Evolutionary conservation across 2,888 invertebrate genomes (phyloP), one percentile per base, ranked within the genome.

Genomic region (Euzetes globulus): DNA sequence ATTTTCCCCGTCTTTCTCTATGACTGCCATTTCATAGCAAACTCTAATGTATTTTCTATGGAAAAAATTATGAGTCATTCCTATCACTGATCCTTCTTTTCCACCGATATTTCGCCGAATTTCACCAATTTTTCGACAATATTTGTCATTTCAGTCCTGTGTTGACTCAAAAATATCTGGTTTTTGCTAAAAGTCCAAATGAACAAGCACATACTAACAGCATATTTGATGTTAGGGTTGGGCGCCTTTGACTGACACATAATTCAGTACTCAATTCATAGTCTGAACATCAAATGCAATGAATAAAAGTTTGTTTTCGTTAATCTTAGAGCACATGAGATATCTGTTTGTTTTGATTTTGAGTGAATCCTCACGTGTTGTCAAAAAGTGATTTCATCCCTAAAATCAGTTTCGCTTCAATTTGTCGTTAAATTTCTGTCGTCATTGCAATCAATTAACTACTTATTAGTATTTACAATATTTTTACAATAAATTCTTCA

Each of bases 21-120:
- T 45, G 68, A 29, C 68, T 68, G 68, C 68, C 68, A 68, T 68
- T 68, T 68, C 68, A 68, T 41, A 68, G 11, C 22, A 7, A 22
- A 37, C 13, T 45, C 19, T 6, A 41, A 68, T 68, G 27, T 17
- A 29, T 29, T 60, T 60, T 60, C 29, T 22, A 60, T 60, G 60
- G 58, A 58, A 27, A 19, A 58, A 58, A 22, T 22, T 27, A 13
- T 58, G 58, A 58, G 25, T 58, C 58, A 22, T 27, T 58, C 15
- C 25, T 7, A 25, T 58, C 9, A 27, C 15, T 58, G n/a, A 5
- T 50, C 50, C 19, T 6, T 50, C 2, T 50, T 50, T 50, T 50
- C 50, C 5, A 19, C 5, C 9, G n/a, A 55, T 25, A 55, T 55
- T 55, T 55, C 11, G 13, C n/a, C 22, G n/a, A 50, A 50, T 50